Base-by-base conservation (phyloP, 92 coral and sea anemone genomes). In the Umimayanthus chanpuru region DNA sequence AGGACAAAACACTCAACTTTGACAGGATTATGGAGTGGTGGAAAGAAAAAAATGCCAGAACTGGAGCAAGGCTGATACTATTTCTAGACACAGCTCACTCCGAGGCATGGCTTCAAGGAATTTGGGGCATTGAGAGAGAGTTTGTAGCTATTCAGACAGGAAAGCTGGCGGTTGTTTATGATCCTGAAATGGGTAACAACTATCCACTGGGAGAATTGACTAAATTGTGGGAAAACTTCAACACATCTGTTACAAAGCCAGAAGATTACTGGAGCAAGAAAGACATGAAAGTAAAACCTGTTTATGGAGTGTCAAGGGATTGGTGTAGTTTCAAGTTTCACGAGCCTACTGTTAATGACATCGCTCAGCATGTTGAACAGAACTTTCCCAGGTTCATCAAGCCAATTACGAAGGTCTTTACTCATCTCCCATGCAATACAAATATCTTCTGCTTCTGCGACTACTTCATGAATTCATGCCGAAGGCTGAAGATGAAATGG, bases 251-350 rank as follows among this genome's bases (percentile, higher is more conserved):
- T 20, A 78, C 91, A 23, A 91, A 88, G 70, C 89, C 96, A 26
- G 94, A 91, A 56, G 90, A 81, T 23, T 88, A 89, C 55, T 91
- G 91, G 88, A 80, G 85, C 68, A 95, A 92, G 76, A 91, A 92
- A 65, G 92, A 88, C 39, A 32, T 78, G 30, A 92, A 92, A 70
- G 98, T 95, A 28, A 91, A 91, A 70, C 99, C 98, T 14, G 76
- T 91, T 20, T 97, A 94, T 90, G 99, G 97, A 10, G 98, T 97
- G 28, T 92, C 99, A 72, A 92, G 91, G 73, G 91, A 93, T 39
- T 97, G 98, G 98, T 95, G 99, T 88, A 93, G 95, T 85, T 97
- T 97, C 58, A 91, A 92, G 76, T 97, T 97, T 80, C 99, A 97
- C 82, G 96, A 95, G 58, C 99, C 99, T 30, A 97, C 98, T 21